Conservation (phyloP, 2,888 invertebrate genomes). For the Latheticus oryzae region DNA sequence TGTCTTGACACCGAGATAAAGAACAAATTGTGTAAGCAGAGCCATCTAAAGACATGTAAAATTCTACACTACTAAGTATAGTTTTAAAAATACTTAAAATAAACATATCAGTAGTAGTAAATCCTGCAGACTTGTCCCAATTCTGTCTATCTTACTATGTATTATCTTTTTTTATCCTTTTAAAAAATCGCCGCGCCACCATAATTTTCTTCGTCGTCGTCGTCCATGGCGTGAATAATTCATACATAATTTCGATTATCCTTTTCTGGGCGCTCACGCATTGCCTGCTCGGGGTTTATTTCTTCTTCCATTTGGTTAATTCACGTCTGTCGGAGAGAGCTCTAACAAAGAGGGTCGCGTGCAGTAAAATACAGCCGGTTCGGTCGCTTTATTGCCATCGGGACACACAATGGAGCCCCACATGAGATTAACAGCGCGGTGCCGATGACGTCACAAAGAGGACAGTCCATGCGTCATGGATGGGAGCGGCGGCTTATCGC, state of each 20-base stretch:
- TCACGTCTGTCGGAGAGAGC: conserved; percentile 36
- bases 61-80: too few relatives aligned
- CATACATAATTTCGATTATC: conserved; percentile 42
- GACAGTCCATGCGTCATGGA: conserved; percentile 53
- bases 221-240: conserved; percentile 42
- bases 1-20: too few relatives aligned
- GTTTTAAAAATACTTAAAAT: too few relatives aligned
- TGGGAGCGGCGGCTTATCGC: conserved; percentile 54
- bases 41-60: too few relatives aligned
- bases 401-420: conserved; percentile 47
- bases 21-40: too few relatives aligned
- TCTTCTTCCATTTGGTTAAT: conserved; percentile 38
- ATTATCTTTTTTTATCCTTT: too few relatives aligned
- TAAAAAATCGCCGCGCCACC: too few relatives aligned
- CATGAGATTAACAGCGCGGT: conserved; percentile 56
- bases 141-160: too few relatives aligned
- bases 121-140: too few relatives aligned
- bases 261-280: conserved; percentile 38
- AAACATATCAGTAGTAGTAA: too few relatives aligned
- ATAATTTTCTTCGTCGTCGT: too few relatives aligned
- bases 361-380: conserved; percentile 43
- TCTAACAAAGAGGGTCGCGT: conserved; percentile 40
- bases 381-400: conserved; percentile 47
- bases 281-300: conserved; percentile 41
- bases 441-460: conserved; percentile 57